These are phyloP conservation scores for Anoplopoma fimbria DNA, from an alignment of 2,113 vertebrate genomes.

Conservation along the genomic window DNA sequence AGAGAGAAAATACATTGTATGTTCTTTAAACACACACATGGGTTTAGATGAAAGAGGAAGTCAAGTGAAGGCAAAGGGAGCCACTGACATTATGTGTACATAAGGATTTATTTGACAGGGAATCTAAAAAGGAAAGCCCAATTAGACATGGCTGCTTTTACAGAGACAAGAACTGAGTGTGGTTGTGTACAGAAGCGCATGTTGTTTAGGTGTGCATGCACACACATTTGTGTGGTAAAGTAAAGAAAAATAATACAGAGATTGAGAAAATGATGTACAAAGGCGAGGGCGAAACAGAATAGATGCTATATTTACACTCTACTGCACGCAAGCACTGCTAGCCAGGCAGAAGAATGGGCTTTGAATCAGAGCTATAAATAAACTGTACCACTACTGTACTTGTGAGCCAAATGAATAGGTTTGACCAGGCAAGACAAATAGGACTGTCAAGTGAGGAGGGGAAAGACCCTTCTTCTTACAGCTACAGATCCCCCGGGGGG, in stretches of 20 bases:
- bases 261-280: conserved; percentile 23
- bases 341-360: conserved; percentile 58
- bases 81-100: conserved; percentile 29
- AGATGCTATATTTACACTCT: conserved; percentile 61
- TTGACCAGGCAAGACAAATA: conserved; percentile 63
- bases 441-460: conserved; percentile 43
- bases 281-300: conserved; percentile 11
- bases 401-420: conserved; percentile 62
- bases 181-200: conserved; percentile 16
- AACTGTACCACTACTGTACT: conserved; percentile 55
- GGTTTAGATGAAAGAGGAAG: conserved; percentile 51
- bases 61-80: conserved; percentile 32
- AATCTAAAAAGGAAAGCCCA: conserved; percentile 37
- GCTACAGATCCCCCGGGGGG: neutral
- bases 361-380: conserved; percentile 71
- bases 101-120: conserved; percentile 36
- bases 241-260: conserved; percentile 26
- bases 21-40: conserved; percentile 58
- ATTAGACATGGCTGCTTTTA: conserved; percentile 35
- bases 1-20: conserved; percentile 10
- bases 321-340: conserved; percentile 40
- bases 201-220: conserved; percentile 19
- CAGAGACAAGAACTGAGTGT: neutral
- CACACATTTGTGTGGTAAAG: conserved; percentile 30
- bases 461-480: conserved; percentile 26